phyloP scores from a whole-genome alignment of 1,140 invertebrate genomes.

The Drosophila hydei region DNA sequence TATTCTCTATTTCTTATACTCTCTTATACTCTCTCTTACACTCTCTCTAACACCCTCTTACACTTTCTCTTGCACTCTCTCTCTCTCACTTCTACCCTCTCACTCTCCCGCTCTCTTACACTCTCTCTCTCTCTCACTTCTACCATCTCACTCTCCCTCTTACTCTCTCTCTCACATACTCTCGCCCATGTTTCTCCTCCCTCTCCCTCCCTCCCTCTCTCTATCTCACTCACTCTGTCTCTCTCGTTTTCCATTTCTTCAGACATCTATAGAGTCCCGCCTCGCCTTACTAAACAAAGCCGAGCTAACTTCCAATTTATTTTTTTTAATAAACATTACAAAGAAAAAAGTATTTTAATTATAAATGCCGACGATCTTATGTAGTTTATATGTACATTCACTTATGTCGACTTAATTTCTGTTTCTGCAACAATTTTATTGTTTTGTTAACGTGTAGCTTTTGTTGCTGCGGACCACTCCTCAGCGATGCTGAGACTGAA shows the following conservation, averaged over 20 bases:
- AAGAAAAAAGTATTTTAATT: not conserved
- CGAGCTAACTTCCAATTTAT: not conserved
- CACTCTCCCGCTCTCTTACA: no score
- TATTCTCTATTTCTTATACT: no score
- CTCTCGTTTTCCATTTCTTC: not conserved
- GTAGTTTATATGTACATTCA: not conserved
- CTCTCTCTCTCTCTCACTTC: no score
- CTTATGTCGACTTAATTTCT: conserved; percentile 9
- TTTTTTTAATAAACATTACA: not conserved
- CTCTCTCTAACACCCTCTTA: not conserved
- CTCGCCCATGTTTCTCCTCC: no score
- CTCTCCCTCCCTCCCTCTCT: no score
- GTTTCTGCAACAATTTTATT: conserved; percentile 14
- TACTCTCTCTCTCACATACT: no score
- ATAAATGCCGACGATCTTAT: not conserved
- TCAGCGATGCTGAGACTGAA: conserved; percentile 23
- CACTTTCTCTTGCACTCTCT: no score
- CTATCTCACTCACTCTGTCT: not conserved
- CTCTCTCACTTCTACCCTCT: no score
- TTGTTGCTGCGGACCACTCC: conserved; percentile 18
- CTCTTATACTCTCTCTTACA: no score
- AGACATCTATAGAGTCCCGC: no score
- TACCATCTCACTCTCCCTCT: no score
- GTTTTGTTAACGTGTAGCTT: conserved; percentile 13
- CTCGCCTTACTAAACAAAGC: not conserved